Evolutionary conservation across 2,888 invertebrate species (phyloP).

Genomic region (Sarcophaga carnaria): DNA sequence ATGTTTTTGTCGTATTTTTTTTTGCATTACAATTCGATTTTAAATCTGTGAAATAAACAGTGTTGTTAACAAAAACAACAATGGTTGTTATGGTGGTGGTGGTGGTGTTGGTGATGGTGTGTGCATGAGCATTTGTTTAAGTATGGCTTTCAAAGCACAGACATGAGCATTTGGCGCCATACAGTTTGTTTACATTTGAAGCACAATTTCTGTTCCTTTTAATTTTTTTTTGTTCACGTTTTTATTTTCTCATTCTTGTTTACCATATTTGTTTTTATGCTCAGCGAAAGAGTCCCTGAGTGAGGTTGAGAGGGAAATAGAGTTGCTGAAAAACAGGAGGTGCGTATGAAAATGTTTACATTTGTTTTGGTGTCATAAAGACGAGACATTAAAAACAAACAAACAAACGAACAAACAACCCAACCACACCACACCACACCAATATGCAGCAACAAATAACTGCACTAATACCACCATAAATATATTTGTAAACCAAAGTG

Average conservation of each 20-base stretch:
- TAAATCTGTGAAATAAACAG: slow-evolving; percentile 52
- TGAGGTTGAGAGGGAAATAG: neutral
- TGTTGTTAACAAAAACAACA: slow-evolving; percentile 47
- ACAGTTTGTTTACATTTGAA: slow-evolving; percentile 44
- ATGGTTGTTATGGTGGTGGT: slow-evolving; percentile 19
- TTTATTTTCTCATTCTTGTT: neutral
- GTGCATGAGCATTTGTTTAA: neutral
- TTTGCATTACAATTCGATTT: slow-evolving; percentile 2
- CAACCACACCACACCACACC: slow-evolving; percentile 28
- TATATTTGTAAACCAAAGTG: neutral
- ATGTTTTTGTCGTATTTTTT: slow-evolving; percentile 1
- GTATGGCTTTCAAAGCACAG: neutral
- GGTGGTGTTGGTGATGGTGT: neutral
- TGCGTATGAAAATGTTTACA: neutral
- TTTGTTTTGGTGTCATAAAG: slow-evolving; percentile 47
- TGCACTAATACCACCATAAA: slow-evolving; percentile 14
- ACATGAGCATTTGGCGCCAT: slow-evolving; percentile 48
- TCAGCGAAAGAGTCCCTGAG: neutral
- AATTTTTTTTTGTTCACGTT: neutral
- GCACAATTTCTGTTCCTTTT: neutral
- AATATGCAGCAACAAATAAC: slow-evolving; percentile 27
- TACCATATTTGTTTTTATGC: neutral
- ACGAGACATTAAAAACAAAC: slow-evolving; percentile 49
- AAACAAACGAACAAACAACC: slow-evolving; percentile 48
- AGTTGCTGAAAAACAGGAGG: neutral